Base-by-base conservation (phyloP, 2,888 invertebrate species). In the Adela reaumurella region DNA sequence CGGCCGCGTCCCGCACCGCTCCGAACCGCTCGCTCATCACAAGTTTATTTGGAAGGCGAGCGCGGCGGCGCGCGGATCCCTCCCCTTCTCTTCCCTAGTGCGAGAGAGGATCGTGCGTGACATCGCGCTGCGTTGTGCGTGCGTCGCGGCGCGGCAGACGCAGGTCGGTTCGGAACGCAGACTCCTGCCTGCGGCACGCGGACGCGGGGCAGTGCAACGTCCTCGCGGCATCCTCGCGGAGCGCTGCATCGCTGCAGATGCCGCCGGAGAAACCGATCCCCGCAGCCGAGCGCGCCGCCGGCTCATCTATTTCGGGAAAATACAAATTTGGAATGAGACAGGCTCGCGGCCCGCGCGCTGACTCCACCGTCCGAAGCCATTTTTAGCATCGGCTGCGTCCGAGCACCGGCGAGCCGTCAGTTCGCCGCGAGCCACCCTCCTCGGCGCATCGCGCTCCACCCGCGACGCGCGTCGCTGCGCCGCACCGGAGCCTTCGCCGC, bases 281-380 rank as follows among this genome's bases (percentile, higher is more conserved):
- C 35, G 14, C 35, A 76, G 78, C 67, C 68, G 68, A 68, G 70
- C 71, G 59, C 74, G 78, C 76, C 78, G 77, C 68, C 79, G 74
- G 63, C 58, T 69, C 74, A 67, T 68, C 69, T 85, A 85, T 88
- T 88, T 88, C 82, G 84, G 84, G 87, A 86, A 87, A 87, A 87
- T 87, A 88, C 88, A 86, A 88, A 88, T 88, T 88, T 88, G 88
- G 88, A 84, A 74, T 74, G 74, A 76, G 74, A 74, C 74, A 74
- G 73, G 74, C 77, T 73, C 72, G 72, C 70, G 71, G 70, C 65
- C 69, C 70, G 73, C 68, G 72, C 74, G 74, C 74, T 70, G 74
- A 73, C 73, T 71, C 76, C 74, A 68, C 62, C 70, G 70, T 72
- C 70, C 68, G 77, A 69, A 64, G 77, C 78, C 78, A 77, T 77